Evolutionary conservation across 2,888 invertebrate genomes (phyloP), one percentile per base, ranked within the genome.

Genomic region (Unio delphinus): DNA sequence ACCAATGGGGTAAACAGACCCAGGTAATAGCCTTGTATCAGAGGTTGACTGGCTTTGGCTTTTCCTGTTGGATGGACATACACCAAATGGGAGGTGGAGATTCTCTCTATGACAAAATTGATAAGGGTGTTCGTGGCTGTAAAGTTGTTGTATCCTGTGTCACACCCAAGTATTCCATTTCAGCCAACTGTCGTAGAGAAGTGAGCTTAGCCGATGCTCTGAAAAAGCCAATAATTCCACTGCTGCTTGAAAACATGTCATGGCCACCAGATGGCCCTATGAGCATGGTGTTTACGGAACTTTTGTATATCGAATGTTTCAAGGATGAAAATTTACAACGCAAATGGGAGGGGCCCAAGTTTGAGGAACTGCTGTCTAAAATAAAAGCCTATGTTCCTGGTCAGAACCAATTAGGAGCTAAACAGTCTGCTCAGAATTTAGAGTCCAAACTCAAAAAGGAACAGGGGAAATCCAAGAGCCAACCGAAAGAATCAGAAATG

Each of bases 1-100:
- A 89, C 75, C 88, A 89, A 73, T 89, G 89, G 88, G 87, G 84
- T 23, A 84, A 84, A 68, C 89, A 89, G 74, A 80, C 80, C 20
- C 80, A 89, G 72, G 80, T 89, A 26, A 80, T 81, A 65, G 73
- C 74, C 6, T 73, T 89, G 64, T 88, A 87, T 72, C 66, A 80
- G 45, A 79, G 81, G 1, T 76, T 89, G 63, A 78, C 77, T 0
- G 72, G 75, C 18, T 73, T 83, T 8, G 89, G 88, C 20, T 85
- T 80, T 65, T 78, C 73, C 26, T 86, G 87, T 64, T 89, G 89
- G 89, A 80, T 88, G 83, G 89, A 89, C 74, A 88, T 89, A 55
- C 79, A 82, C 64, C 88, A 89, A 76, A 89, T 89, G 89, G 89
- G 88, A 11, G 88, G 88, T 6, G 89, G 89, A 7, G 88, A 89